These are phyloP conservation scores for Rousettus leschenaultii DNA, from an alignment of 2,113 vertebrate genomes.

Conservation along the genomic window DNA sequence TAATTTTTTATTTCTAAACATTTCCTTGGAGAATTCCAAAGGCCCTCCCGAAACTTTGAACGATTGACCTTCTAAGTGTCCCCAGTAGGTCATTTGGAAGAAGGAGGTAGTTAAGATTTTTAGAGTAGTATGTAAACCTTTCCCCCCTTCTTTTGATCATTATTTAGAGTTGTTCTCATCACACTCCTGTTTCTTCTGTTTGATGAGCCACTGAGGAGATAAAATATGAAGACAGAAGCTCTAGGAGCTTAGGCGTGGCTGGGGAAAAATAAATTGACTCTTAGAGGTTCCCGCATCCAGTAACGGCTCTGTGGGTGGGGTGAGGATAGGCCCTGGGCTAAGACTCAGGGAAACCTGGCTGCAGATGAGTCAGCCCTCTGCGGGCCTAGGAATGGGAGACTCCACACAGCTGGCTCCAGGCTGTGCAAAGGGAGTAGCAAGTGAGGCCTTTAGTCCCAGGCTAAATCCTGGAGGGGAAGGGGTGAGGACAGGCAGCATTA, in stretches of 20 bases:
- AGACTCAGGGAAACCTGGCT: slow-evolving; percentile 5
- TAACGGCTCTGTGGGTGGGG: background rate
- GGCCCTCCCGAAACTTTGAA: slow-evolving; percentile 27
- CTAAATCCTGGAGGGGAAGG: background rate
- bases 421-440: background rate
- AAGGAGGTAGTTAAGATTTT: slow-evolving; percentile 11
- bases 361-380: background rate
- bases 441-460: background rate
- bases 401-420: background rate
- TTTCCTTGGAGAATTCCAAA: slow-evolving; percentile 42
- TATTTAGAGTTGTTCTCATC: slow-evolving; percentile 10
- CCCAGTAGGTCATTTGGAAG: slow-evolving; percentile 34
- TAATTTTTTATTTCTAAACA: slow-evolving; percentile 44
- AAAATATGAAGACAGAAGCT: slow-evolving; percentile 50
- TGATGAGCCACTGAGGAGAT: slow-evolving; percentile 26
- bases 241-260: background rate
- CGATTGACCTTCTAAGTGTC: slow-evolving; percentile 4
- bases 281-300: background rate
- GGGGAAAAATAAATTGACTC: slow-evolving; percentile 27
- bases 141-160: background rate
- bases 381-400: slow-evolving; percentile 18
- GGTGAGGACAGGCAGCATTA: background rate
- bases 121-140: background rate
- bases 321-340: background rate
- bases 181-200: background rate